phyloP scores from a whole-genome alignment of 1,140 invertebrate genomes.

The Pseudomyrmex concolor region DNA sequence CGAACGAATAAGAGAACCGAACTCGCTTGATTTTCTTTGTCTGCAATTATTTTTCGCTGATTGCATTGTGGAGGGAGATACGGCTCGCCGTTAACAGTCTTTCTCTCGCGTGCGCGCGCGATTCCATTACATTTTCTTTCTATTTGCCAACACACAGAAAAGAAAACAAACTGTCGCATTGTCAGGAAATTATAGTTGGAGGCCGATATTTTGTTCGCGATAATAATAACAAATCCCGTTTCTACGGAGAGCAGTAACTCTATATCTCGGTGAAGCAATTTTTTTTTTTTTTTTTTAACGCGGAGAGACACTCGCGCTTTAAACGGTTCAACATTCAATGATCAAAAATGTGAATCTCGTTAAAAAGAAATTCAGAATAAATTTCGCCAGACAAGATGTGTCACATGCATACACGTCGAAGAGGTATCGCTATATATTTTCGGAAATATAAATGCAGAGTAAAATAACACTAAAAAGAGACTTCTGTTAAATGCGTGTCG shows the following conservation, averaged over 20 bases:
- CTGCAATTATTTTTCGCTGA: constrained; percentile 63
- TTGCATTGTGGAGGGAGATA: constrained; percentile 37
- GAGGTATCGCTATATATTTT: background rate
- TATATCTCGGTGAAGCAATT: background rate
- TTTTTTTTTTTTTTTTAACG: background rate
- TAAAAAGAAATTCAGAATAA: constrained; percentile 9
- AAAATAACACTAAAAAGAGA: constrained; percentile 15
- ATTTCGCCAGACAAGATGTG: background rate
- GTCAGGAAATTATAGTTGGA: constrained; percentile 41
- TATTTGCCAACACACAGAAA: constrained; percentile 20
- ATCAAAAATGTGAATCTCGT: background rate
- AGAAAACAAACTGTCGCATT: constrained; percentile 44
- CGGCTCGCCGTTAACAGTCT: background rate
- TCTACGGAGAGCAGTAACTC: background rate
- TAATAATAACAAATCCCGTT: constrained; percentile 34
- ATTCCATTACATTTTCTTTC: constrained; percentile 48
- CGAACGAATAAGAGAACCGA: constrained; percentile 53
- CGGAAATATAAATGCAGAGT: constrained; percentile 2
- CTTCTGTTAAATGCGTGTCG: constrained; percentile 7
- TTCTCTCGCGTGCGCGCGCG: background rate
- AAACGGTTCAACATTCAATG: background rate
- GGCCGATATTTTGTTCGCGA: constrained; percentile 32
- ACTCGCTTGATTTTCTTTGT: constrained; percentile 53
- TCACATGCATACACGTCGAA: background rate
- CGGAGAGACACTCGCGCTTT: background rate